Conservation (phyloP, 2,888 invertebrate genomes). For the Phrixothrix hirtus region DNA sequence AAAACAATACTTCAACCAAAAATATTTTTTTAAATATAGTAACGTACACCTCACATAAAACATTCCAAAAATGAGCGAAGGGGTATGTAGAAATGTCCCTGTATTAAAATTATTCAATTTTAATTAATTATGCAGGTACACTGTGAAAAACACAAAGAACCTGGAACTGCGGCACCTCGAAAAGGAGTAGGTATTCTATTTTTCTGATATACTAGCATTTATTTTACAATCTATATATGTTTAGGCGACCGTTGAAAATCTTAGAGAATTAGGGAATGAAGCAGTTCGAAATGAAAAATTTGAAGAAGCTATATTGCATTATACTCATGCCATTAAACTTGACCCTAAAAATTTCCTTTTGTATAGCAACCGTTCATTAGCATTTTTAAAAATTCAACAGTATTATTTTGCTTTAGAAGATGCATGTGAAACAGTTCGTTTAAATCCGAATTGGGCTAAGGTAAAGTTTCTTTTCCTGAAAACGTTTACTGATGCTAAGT, state of each 20-base stretch:
- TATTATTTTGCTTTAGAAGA: slow-evolving; percentile 77
- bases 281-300: slow-evolving; percentile 73
- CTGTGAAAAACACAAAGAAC: no score
- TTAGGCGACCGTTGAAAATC: slow-evolving; percentile 57
- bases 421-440: slow-evolving; percentile 73
- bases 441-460: slow-evolving; percentile 81
- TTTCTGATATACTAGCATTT: slow-evolving; percentile 1
- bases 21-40: no score
- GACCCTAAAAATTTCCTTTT: slow-evolving; percentile 71
- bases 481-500: no score
- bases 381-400: slow-evolving; percentile 76
- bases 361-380: slow-evolving; percentile 80
- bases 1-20: no score
- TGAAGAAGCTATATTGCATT: slow-evolving; percentile 77
- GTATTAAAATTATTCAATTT: no score
- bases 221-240: not conserved
- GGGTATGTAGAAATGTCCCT: no score
- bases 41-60: no score
- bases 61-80: no score
- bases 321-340: slow-evolving; percentile 76
- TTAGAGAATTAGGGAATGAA: slow-evolving; percentile 75
- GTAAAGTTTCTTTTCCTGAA: no score
- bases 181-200: no score
- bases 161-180: no score
- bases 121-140: no score